Evolutionary conservation across 2,113 vertebrate genomes (phyloP).

Genomic region (Saccopteryx leptura): DNA sequence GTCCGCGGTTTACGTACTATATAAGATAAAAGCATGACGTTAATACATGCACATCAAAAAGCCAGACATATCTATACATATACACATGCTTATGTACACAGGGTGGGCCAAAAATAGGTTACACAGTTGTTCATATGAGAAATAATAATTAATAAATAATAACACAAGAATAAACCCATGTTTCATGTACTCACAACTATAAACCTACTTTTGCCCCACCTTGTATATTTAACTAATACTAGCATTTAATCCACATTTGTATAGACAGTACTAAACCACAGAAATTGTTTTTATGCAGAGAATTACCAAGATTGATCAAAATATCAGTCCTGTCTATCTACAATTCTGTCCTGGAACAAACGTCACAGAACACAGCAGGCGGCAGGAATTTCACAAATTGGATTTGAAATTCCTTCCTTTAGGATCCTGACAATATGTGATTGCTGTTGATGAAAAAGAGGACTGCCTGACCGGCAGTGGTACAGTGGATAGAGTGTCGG

Average conservation of each 20-base stretch:
- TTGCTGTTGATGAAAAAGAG: not conserved
- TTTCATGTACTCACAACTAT: not conserved
- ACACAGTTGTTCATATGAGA: not conserved
- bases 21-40: slow-evolving; percentile 21
- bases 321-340: not conserved
- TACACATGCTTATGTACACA: not conserved
- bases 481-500: no score
- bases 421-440: not conserved
- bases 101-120: not conserved
- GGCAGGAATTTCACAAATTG: not conserved
- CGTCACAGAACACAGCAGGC: not conserved
- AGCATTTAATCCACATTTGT: not conserved
- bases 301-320: not conserved
- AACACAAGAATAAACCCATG: not conserved
- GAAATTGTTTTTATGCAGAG: not conserved
- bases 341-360: slow-evolving; percentile 22
- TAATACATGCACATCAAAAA: not conserved
- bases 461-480: not conserved
- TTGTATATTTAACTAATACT: not conserved
- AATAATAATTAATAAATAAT: not conserved
- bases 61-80: not conserved
- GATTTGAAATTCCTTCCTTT: slow-evolving; percentile 47
- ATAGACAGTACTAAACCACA: not conserved
- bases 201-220: not conserved
- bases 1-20: not conserved